Evolutionary conservation across 2,888 invertebrate species (phyloP), one percentile per base, ranked within the genome.

Genomic region (Drosophila quinaria): DNA sequence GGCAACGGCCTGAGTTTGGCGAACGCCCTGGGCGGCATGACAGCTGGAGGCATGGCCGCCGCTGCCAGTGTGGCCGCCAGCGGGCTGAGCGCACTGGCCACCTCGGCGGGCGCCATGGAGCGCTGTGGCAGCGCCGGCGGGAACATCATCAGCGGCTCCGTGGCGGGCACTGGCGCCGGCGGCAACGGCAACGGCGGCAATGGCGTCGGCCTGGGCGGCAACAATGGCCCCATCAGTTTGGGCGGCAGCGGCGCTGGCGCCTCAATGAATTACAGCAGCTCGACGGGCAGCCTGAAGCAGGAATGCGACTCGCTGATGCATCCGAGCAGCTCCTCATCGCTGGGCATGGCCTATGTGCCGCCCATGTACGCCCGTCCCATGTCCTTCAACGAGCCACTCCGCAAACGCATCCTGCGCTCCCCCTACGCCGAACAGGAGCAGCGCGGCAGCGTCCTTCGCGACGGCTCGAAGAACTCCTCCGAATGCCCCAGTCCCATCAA

Each of bases 371-470:
- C 92, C 89, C 92, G 92, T 76, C 93, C 91, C 80, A 90, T 91
- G 77, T 91, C 90, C 33, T 93, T 77, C 50, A 77, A 92, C 70
- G 94, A 94, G 77, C 92, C 93, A 66, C 90, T 93, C 58, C 91
- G 94, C 92, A 96, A 94, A 90, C 93, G 94, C 80, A 93, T 93
- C 74, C 92, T 94, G 83, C 94, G 94, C 83, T 94, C 92, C 92
- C 95, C 93, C n/a, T 93, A 92, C 72, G 90, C 90, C 70, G 93
- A 93, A 64, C 93, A 92, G 78, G 93, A 93, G 70, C 92, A 93
- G 65, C 93, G 95, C 78, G 95, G 95, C 49, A 95, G 95, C 71
- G 96, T 96, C 17, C 91, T 96, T 80, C 93, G 96, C 65, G 96
- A 96, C 89, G 93, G 93, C 54, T 93, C 93, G 22, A 93, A 93